Conservation (phyloP, 2,888 invertebrate species). For the Acleris sparsana region DNA sequence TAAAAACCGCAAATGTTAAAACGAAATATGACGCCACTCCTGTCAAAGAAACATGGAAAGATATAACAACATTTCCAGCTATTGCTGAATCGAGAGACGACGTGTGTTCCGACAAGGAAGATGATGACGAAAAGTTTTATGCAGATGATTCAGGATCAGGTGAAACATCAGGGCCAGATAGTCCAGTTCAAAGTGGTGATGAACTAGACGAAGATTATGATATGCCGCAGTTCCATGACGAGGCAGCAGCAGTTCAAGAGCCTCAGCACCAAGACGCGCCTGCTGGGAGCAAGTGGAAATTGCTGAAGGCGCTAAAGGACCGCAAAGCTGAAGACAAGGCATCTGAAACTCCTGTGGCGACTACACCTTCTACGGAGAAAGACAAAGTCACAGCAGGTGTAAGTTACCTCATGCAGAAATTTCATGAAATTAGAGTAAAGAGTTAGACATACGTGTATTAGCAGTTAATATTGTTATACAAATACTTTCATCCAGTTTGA, state of each 20-base stretch:
- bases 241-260: conserved; percentile 54
- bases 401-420: conserved; percentile 86
- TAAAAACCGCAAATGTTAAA: conserved; percentile 84
- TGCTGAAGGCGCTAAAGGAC: conserved; percentile 94
- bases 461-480: conserved; percentile 12
- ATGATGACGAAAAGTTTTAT: conserved; percentile 72
- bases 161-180: conserved; percentile 94
- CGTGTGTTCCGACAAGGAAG: conserved; percentile 56
- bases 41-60: conserved; percentile 72
- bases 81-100: conserved; percentile 73
- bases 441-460: conserved; percentile 63
- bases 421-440: conserved; percentile 87
- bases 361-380: conserved; percentile 84
- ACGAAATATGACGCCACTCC: conserved; percentile 70
- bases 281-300: conserved; percentile 94
- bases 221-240: conserved; percentile 75
- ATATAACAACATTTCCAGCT: conserved; percentile 76
- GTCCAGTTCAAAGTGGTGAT: conserved; percentile 89
- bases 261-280: conserved; percentile 79
- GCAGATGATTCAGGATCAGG: conserved; percentile 89
- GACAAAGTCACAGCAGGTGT: conserved; percentile 89
- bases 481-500: conserved; percentile 44
- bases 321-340: conserved; percentile 94
- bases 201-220: conserved; percentile 87
- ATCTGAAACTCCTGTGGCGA: conserved; percentile 86